Conservation (phyloP, 1,140 invertebrate genomes). For the Atta colombica region DNA sequence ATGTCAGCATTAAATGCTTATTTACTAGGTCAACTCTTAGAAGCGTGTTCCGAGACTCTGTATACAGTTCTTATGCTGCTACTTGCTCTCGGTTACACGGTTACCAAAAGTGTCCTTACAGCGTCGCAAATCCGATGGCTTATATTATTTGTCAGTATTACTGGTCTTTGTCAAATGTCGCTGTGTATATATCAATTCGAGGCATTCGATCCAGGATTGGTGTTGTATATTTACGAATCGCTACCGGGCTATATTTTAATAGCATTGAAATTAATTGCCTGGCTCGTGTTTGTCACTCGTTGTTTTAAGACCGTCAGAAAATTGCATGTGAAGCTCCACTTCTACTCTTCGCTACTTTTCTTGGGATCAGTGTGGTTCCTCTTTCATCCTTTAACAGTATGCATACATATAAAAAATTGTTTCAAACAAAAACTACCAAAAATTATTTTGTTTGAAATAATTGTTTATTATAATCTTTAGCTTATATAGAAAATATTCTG, state of each 20-base stretch:
- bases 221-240: constrained; percentile 96
- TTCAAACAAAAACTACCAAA: constrained; percentile 13
- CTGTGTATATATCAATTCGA: constrained; percentile 93
- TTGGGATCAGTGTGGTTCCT: constrained; percentile 89
- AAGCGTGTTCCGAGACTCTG: constrained; percentile 90
- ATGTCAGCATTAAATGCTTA: constrained; percentile 25
- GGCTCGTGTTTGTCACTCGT: constrained; percentile 94
- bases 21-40: constrained; percentile 89
- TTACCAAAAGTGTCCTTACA: constrained; percentile 93
- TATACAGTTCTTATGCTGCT: constrained; percentile 94
- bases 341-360: constrained; percentile 95
- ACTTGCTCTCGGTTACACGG: constrained; percentile 95
- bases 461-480: neutral
- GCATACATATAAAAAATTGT: neutral
- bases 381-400: constrained; percentile 80
- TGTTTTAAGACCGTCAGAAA: constrained; percentile 82
- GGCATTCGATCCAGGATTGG: constrained; percentile 95
- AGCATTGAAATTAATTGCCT: constrained; percentile 92
- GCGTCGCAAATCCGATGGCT: constrained; percentile 93
- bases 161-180: constrained; percentile 87
- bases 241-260: constrained; percentile 94
- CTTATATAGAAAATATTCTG: neutral
- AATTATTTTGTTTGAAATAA: constrained; percentile 11
- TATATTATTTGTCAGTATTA: constrained; percentile 91
- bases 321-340: constrained; percentile 84